A percentile compares a stretch with the other conserved stretches of the same genome.
Evolutionary conservation across 2,113 vertebrate species (phyloP).

Genomic region (Loxodonta africana): DNA sequence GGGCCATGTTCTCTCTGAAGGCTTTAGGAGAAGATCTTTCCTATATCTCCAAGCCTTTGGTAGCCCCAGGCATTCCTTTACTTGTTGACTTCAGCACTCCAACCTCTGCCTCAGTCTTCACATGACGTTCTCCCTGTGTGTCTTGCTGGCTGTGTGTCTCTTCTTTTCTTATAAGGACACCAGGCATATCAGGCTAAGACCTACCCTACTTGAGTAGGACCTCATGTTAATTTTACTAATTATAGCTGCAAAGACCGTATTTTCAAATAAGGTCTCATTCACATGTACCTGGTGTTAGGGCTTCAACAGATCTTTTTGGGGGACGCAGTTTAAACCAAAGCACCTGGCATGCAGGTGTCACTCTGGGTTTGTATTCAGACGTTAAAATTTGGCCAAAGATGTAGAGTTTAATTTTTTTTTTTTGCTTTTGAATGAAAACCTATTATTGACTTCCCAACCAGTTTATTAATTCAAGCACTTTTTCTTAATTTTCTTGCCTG

Average conservation of each 20-base stretch:
- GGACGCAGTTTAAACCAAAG: not conserved
- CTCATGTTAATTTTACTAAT: not conserved
- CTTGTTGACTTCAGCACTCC: not conserved
- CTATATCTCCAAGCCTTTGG: not conserved
- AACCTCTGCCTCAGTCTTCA: not conserved
- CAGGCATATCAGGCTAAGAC: not conserved
- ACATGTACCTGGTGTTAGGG: not conserved
- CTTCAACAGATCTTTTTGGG: not conserved
- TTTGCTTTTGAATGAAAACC: not conserved
- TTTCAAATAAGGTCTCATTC: not conserved
- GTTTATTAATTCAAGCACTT: constrained; percentile 44
- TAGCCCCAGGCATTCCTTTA: not conserved
- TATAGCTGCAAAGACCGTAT: not conserved
- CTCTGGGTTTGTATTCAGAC: not conserved
- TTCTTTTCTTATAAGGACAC: not conserved
- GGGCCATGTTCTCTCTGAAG: not conserved
- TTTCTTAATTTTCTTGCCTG: not conserved
- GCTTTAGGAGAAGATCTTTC: not conserved
- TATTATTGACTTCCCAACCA: not conserved
- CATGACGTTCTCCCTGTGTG: not conserved
- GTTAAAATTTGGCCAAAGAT: not conserved
- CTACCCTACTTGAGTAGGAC: not conserved
- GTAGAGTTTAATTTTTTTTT: not conserved
- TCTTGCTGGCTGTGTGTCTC: not conserved
- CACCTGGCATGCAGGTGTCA: not conserved